Base-by-base conservation (phyloP, 1,140 invertebrate genomes). In the Onthophagus taurus region DNA sequence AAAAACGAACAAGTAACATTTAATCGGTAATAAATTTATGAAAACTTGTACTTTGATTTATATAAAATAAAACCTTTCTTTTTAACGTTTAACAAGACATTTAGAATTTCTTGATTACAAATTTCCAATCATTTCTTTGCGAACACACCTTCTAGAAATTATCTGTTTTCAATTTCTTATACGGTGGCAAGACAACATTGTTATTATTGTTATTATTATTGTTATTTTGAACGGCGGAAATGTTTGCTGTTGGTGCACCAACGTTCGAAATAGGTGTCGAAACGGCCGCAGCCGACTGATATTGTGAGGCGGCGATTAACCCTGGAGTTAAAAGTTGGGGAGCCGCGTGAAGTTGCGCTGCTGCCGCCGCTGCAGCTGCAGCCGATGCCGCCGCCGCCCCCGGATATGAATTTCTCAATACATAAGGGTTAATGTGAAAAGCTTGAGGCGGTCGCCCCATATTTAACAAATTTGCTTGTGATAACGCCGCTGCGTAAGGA, bases 141-240 rank as follows among this genome's bases (percentile, higher is more conserved):
- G n/a, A n/a, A n/a, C n/a, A n/a, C n/a, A n/a, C n/a, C n/a, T n/a
- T n/a, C n/a, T n/a, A n/a, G n/a, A n/a, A n/a, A n/a, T n/a, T n/a
- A 56, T 83, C 85, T 48, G 85, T 88, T 71, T 87, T 87, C 77
- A 87, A 82, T 68, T 88, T 87, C 67, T 88, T 88, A 64, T 84
- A 87, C 17, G 84, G 84, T 57, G 85, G 85, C 59, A 82, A 69
- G 12, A 77, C 75, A 36, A 83, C 78, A 18, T 72, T 71, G 38
- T 70, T 69, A 44, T 64, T 72, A 49, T 63, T 72, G 56, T 62
- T 68, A 53, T 44, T 64, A n/a, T n/a, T n/a, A 58, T 35, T 63
- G 53, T 44, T 49, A 44, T 33, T 49, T 16, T 44, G 58, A 12
- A 56, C 53, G 1, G 60, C 61, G 0, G 58, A 48, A 17, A 53